These are phyloP conservation scores for Etheostoma spectabile DNA, from an alignment of 2,113 vertebrate species.

Conservation along the genomic window DNA sequence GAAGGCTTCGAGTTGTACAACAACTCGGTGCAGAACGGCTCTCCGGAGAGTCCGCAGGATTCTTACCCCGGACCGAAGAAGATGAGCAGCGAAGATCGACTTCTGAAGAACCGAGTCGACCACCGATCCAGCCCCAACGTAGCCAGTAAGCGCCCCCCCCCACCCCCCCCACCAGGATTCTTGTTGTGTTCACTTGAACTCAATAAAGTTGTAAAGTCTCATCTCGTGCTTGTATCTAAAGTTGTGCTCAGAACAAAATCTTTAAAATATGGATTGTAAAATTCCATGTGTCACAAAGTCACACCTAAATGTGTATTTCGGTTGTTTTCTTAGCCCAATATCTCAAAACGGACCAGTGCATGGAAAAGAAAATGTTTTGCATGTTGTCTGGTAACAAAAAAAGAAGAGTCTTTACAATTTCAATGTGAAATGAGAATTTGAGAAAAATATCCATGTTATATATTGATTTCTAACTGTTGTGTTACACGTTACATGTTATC, in stretches of 20 bases:
- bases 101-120: constrained; percentile 93
- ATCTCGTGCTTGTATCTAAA: background rate
- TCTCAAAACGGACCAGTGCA: no score
- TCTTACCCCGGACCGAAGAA: constrained; percentile 95
- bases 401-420: background rate
- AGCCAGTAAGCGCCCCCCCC: constrained; percentile 88
- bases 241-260: no score
- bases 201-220: background rate
- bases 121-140: constrained; percentile 99
- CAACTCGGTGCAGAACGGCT: constrained; percentile 92
- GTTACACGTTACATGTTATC: background rate
- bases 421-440: background rate
- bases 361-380: no score
- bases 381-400: no score
- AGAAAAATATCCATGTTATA: background rate
- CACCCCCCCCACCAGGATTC: no score
- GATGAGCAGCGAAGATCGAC: constrained; percentile 90
- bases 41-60: constrained; percentile 94
- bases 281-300: no score
- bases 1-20: constrained; percentile 98
- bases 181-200: background rate
- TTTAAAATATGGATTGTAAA: no score
- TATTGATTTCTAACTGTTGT: background rate
- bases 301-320: no score
- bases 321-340: no score